A percentile compares a stretch with the other conserved stretches of the same genome.
phyloP scores from a whole-genome alignment of 2,888 invertebrate species.

The Epinotia ramella region DNA sequence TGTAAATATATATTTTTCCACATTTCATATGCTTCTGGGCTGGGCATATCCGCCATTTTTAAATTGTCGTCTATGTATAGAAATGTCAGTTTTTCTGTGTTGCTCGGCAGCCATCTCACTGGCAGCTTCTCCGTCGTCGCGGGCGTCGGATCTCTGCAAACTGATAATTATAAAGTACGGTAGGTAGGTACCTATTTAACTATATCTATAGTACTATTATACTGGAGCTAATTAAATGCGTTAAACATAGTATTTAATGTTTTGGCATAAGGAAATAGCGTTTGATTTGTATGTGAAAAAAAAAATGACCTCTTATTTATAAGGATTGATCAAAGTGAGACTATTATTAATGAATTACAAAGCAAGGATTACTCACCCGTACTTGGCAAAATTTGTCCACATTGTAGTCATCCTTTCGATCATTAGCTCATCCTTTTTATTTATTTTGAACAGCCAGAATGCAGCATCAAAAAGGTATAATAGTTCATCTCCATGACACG shows the following conservation, averaged over 20 bases:
- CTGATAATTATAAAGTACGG: neutral
- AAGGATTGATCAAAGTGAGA: too few relatives aligned
- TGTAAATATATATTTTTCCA: constrained; percentile 38
- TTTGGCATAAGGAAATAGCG: too few relatives aligned
- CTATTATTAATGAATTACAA: too few relatives aligned
- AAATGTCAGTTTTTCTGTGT: constrained; percentile 46
- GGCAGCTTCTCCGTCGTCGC: constrained; percentile 36
- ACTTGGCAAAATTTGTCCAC: constrained; percentile 61
- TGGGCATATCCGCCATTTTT: constrained; percentile 53
- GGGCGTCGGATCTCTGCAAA: constrained; percentile 46
- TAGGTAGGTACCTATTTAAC: too few relatives aligned
- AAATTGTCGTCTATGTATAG: constrained; percentile 53
- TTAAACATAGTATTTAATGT: too few relatives aligned
- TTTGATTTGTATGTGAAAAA: too few relatives aligned
- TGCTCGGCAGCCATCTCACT: constrained; percentile 42
- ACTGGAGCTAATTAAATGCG: too few relatives aligned
- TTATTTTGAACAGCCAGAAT: constrained; percentile 33
- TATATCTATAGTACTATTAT: too few relatives aligned
- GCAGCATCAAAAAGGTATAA: constrained; percentile 43
- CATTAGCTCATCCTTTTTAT: constrained; percentile 50
- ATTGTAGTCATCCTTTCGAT: constrained; percentile 55
- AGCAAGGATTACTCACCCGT: constrained; percentile 50
- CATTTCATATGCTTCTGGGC: constrained; percentile 38
- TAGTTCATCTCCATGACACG: constrained; percentile 46
- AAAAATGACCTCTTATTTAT: too few relatives aligned